Base-by-base conservation (phyloP, 2,888 invertebrate genomes). In the Nematopogon swammerdamellus region DNA sequence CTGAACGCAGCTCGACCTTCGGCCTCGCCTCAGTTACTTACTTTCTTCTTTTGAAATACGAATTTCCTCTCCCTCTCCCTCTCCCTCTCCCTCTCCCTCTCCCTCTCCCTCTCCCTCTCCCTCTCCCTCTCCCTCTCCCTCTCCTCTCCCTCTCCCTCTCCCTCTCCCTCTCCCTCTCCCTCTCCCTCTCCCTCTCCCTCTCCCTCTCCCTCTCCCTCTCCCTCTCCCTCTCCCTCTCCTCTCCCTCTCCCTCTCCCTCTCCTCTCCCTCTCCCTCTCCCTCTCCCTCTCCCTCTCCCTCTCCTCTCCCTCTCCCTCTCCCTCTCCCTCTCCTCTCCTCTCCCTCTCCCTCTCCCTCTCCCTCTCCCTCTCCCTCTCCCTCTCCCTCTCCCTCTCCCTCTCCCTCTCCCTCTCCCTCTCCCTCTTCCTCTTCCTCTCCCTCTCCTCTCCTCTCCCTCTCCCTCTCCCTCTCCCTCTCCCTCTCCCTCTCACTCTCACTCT, bases 211-310 rank as follows among this genome's bases (percentile, higher is more conserved):
- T 53, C 52, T 11, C 44, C 17, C 47, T 19, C 14, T 46, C 8
- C 3, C 16, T 14, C 17, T 46, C 30, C 25, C 30, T 3, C 25
- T 47, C 49, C 52, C 50, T 47, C 50, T 52, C 50, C 52, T 53
- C 51, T 29, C 25, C 29, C 44, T 47, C 45, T 51, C 48, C 49
- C 54, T 47, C 47, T 44, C 50, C 42, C 53, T 50, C 51, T 49
- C 45, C 47, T 48, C 29, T 49, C 36, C 50, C n/a, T n/a, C n/a
- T n/a, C n/a, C n/a, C n/a, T n/a, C n/a, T n/a, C n/a, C n/a, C n/a
- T n/a, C n/a, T n/a, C n/a, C n/a, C n/a, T 45, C 29, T 19, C 46
- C 44, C 19, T 44, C 19, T 36, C 19, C 47, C 29, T 51, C 48
- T 43, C 19, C 30, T 46, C 36, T 14, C 44, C 42, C 25, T 43